Base-by-base conservation (phyloP, 2,113 vertebrate species). In the Sclerurus mexicanus region DNA sequence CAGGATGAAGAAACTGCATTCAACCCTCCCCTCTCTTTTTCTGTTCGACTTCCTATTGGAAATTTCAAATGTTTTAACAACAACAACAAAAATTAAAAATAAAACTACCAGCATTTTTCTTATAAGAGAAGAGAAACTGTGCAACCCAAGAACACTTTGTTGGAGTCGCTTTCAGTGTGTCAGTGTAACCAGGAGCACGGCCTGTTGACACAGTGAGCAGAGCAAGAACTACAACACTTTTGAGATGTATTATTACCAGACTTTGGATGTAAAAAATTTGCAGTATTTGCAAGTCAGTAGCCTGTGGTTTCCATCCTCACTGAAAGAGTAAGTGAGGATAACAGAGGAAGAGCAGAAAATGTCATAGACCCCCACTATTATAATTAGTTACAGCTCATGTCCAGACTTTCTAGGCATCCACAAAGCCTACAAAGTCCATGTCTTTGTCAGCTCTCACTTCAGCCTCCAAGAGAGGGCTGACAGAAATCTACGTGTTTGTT, bases 161-260 rank as follows among this genome's bases (percentile, higher is more conserved):
- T 1, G 3, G 59, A 42, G 62, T 1, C 23, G 39, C 35, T n/a
- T 5, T 5, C 44, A 22, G 33, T 0, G 12, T 12, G 35, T 4
- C 85, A 49, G 39, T 20, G 55, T 18, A 2, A 12, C 21, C 33
- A 53, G 39, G 20, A 23, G 3, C 14, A 2, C 8, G 33, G 8
- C 4, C 28, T 44, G 69, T 1, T 27, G 33, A 9, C 68, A 28
- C 1, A 1, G 24, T 2, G 28, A 39, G 49, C 74, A 12, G 27
- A 67, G 64, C 40, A 46, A 20, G n/a, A 53, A 10, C 1, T 0
- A 7, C 40, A 9, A 7, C 17, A 2, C 3, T 0, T 14, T 8
- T n/a, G 0, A 2, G 7, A 4, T 9, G 8, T 8, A 2, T 28
- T 3, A 5, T 4, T 4, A 1, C 28, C 11, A 24, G 12, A 2